Conservation (phyloP, 2,797 vertebrate species). For the Myotis vivesi region DNA sequence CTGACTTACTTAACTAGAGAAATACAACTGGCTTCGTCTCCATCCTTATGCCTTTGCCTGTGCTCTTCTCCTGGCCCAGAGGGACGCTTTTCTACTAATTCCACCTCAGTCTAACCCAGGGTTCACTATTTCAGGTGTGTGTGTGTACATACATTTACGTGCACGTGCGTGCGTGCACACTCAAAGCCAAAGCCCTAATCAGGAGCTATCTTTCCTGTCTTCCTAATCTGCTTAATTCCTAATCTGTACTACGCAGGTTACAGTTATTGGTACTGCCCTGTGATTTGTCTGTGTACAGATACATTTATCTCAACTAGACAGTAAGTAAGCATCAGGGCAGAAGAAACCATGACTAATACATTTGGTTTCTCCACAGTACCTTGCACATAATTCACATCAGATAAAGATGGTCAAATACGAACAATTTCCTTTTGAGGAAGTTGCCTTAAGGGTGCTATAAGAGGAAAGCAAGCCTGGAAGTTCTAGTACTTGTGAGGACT, state of each 20-base stretch:
- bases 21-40: background rate
- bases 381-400: constrained; percentile 12
- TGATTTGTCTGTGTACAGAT: constrained; percentile 29
- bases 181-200: background rate
- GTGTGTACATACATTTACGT: background rate
- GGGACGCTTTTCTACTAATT: background rate
- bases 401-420: constrained; percentile 52
- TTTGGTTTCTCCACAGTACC: constrained; percentile 31
- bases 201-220: background rate
- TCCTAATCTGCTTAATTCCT: constrained; percentile 2
- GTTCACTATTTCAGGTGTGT: background rate
- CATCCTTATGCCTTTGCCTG: background rate
- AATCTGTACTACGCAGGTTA: constrained; percentile 19
- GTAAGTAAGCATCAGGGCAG: constrained; percentile 31
- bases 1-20: background rate
- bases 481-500: background rate
- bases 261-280: background rate
- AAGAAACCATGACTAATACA: constrained; percentile 28
- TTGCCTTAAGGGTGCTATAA: background rate
- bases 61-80: background rate
- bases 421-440: constrained; percentile 41
- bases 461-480: constrained; percentile 24
- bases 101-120: background rate
- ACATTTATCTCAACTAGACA: constrained; percentile 32
- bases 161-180: no score